A percentile compares a stretch with the other conserved stretches of the same genome.
Conservation (phyloP, 1,140 invertebrate species). For the Sarcophaga bullata region DNA sequence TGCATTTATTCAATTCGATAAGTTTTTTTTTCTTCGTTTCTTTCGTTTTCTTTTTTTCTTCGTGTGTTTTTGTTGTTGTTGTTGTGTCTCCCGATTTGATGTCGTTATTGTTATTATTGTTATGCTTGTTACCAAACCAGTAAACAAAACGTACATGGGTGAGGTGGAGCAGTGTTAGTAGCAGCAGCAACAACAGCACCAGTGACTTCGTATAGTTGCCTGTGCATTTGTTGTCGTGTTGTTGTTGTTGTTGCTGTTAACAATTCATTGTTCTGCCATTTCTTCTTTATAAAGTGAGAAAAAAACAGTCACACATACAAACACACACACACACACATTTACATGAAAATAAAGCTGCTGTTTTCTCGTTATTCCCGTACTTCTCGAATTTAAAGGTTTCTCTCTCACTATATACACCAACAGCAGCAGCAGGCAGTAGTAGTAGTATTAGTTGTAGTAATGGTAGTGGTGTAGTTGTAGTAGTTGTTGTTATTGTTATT, state of each 20-base stretch:
- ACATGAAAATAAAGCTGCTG: neutral
- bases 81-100: slow-evolving; percentile 33
- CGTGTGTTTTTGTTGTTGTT: slow-evolving; percentile 8
- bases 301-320: neutral
- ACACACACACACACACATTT: neutral
- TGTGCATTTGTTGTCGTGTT: neutral
- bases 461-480: neutral
- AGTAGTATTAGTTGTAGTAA: neutral
- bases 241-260: slow-evolving; percentile 32
- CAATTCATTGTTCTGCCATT: slow-evolving; percentile 38
- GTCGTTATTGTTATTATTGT: slow-evolving; percentile 18
- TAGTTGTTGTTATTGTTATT: slow-evolving; percentile 31
- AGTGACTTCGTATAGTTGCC: neutral
- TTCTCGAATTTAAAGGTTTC: neutral
- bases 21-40: slow-evolving; percentile 17
- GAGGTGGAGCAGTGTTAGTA: slow-evolving; percentile 31
- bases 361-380: neutral
- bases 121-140: neutral
- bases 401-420: neutral
- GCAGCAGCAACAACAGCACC: neutral
- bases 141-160: slow-evolving; percentile 11
- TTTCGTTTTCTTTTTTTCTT: neutral
- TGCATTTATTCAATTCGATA: slow-evolving; percentile 41
- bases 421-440: neutral
- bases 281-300: slow-evolving; percentile 34